A percentile compares a stretch with the other conserved stretches of the same genome.
These are phyloP conservation scores for Sebastes glaucus DNA, from an alignment of 2,797 vertebrate genomes.

Conservation along the genomic window DNA sequence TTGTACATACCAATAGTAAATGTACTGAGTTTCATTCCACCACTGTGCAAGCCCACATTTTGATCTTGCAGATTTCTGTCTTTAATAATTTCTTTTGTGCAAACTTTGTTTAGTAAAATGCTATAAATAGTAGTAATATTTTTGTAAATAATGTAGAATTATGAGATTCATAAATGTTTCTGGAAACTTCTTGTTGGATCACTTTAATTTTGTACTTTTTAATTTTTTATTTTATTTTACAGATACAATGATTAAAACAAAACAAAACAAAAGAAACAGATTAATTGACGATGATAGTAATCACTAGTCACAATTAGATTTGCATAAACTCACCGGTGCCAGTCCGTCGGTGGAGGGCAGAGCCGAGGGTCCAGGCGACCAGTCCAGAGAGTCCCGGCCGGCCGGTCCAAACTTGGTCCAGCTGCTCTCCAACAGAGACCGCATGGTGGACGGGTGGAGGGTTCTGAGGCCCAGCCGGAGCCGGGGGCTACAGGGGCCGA, in stretches of 20 bases:
- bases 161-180: not conserved
- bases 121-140: not conserved
- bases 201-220: not conserved
- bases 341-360: slow-evolving; percentile 84
- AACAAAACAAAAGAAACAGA: not conserved
- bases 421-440: slow-evolving; percentile 86
- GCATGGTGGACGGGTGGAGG: slow-evolving; percentile 79
- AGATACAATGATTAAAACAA: not conserved
- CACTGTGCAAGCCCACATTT: not conserved
- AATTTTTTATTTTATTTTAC: not conserved
- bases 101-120: not conserved
- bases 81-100: not conserved
- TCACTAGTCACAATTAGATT: not conserved
- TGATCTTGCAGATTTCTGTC: not conserved
- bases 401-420: slow-evolving; percentile 90
- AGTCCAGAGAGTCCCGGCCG: slow-evolving; percentile 88
- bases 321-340: slow-evolving; percentile 80
- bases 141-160: not conserved
- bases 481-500: slow-evolving; percentile 15
- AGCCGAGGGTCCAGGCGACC: slow-evolving; percentile 83
- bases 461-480: slow-evolving; percentile 30
- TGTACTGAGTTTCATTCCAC: too few species aligned
- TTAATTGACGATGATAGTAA: not conserved
- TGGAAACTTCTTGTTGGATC: not conserved
- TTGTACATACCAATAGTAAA: too few species aligned